Evolutionary conservation across 1,140 invertebrate genomes (phyloP).

Genomic region (Megalonaias nervosa): DNA sequence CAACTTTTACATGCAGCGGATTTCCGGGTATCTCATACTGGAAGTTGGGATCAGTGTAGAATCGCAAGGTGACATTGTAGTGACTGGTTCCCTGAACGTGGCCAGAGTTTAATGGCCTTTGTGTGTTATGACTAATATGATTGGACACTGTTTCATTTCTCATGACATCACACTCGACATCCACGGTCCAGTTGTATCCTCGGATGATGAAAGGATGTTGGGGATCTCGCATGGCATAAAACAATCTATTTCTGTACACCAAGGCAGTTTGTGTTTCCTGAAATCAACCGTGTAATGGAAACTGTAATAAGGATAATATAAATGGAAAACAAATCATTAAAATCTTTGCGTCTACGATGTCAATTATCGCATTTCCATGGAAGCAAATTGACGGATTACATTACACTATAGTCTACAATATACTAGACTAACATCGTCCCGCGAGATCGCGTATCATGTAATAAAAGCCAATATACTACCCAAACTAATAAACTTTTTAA

Average conservation of each 20-base stretch:
- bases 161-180: constrained; percentile 22
- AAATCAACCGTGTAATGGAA: neutral
- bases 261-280: constrained; percentile 9
- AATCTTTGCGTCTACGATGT: too few relatives aligned
- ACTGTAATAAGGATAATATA: too few relatives aligned
- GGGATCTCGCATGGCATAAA: constrained; percentile 20
- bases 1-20: constrained; percentile 13
- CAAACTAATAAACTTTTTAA: too few relatives aligned
- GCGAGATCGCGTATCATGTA: too few relatives aligned
- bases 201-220: constrained; percentile 17
- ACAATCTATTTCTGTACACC: constrained; percentile 11
- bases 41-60: constrained; percentile 17
- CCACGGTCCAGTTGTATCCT: constrained; percentile 16
- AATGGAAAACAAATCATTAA: too few relatives aligned
- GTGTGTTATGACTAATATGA: constrained; percentile 14
- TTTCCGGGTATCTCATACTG: constrained; percentile 9
- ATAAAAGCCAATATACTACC: too few relatives aligned
- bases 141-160: constrained; percentile 10
- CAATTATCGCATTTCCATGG: too few relatives aligned
- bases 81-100: constrained; percentile 2
- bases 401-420: too few relatives aligned
- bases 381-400: too few relatives aligned
- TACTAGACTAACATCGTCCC: too few relatives aligned
- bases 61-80: constrained; percentile 8
- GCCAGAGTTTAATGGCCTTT: neutral